A percentile compares a stretch with the other conserved stretches of the same genome.
Conservation (phyloP, 2,797 vertebrate genomes). For the Acridotheres tristis region DNA sequence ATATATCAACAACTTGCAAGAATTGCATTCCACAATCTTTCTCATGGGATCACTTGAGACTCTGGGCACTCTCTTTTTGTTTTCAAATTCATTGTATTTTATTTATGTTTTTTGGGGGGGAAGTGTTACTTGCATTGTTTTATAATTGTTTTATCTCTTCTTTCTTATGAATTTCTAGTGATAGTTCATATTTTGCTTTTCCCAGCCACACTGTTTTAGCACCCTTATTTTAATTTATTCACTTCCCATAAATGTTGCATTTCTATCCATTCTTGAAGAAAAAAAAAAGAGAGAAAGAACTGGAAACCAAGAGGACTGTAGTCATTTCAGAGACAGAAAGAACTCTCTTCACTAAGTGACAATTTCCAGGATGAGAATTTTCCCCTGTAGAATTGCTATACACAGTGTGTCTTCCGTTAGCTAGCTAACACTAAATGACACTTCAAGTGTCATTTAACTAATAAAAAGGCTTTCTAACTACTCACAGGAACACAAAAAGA, state of each 20-base stretch:
- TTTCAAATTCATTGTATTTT: not conserved
- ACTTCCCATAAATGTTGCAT: not conserved
- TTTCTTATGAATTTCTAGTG: not conserved
- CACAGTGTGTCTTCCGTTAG: not conserved
- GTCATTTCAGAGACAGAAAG: not conserved
- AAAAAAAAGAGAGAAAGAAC: not conserved
- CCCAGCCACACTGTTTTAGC: not conserved
- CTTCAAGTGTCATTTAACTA: not conserved
- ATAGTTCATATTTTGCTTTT: not conserved
- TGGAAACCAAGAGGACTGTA: not conserved
- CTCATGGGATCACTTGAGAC: not conserved
- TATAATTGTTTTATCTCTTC: not conserved
- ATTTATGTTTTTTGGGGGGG: fast-evolving
- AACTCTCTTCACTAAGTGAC: not conserved
- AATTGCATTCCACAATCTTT: not conserved
- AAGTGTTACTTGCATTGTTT: not conserved
- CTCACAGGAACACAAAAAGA: not conserved
- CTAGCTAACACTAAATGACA: not conserved
- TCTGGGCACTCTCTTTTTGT: not conserved
- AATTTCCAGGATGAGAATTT: not conserved
- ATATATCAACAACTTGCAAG: not conserved
- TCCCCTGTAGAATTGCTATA: not conserved
- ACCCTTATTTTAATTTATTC: not conserved
- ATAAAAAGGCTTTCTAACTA: not conserved
- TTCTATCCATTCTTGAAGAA: not conserved